Evolutionary conservation across 2,113 vertebrate genomes (phyloP), one percentile per base, ranked within the genome.

Genomic region (Melanotaenia duboulayi): DNA sequence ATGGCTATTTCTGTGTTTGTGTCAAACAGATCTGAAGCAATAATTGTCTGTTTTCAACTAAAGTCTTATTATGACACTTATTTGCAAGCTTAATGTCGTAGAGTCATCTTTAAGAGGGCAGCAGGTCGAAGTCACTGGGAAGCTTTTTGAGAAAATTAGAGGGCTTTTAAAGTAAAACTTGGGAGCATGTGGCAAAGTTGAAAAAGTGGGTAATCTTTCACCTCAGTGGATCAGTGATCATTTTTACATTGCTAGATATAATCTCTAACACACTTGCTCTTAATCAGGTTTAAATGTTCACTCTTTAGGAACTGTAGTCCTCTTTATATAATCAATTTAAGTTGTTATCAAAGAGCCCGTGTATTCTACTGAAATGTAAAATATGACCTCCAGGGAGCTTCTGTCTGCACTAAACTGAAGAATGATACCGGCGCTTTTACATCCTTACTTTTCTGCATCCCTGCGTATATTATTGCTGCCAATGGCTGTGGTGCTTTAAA

Each of bases 21-120:
- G 80, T 74, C 86, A 80, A 85, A 84, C 68, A 78, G 72, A 88
- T 89, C 81, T 80, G 69, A 87, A 74, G 77, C 65, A 66, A 82
- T 68, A 68, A 35, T 60, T 54, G 65, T 81, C 77, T 72, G 78
- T 85, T 87, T 65, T 75, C 66, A 83, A 82, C 83, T 82, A 78
- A 80, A 81, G 74, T 65, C 51, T 74, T 78, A 78, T 69, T 75
- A 72, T 74, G 86, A 84, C 81, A 76, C 59, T 80, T 73, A 59
- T 85, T 73, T 81, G 55, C 49, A 76, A 83, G 82, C 74, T 79
- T 78, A 71, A 78, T 82, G 80, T 86, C 79, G 73, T 74, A 76
- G 64, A 65, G 73, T 80, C 69, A 37, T 87, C 71, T 82, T 82
- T 87, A 56, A 82, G 28, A 76, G 78, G 82, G 84, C 81, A 82